Evolutionary conservation across 2,888 invertebrate species (phyloP), one percentile per base, ranked within the genome.

Genomic region (Drosophila emarginata): DNA sequence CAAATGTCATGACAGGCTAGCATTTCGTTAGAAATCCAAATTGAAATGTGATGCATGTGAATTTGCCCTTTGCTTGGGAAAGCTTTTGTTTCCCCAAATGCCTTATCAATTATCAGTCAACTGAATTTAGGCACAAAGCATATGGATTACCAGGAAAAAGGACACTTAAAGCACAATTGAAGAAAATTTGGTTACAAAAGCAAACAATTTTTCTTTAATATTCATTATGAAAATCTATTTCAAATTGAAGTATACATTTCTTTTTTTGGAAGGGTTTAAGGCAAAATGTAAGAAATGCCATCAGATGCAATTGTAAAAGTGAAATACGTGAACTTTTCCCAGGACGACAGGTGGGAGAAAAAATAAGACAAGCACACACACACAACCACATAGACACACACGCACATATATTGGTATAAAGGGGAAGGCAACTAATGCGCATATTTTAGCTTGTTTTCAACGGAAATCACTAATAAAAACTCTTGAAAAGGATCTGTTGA

Each of bases 391-490:
- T 4, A 45, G 0, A 18, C 9, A 45, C 45, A 45, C 21, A 12
- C 21, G 21, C 1, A 28, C 11, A 36, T 12, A 36, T 12, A 36
- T 2, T 54, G 54, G 18, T 7, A 36, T 18, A 36, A 12, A 36
- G 54, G 6, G 15, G 51, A 71, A 57, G 37, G 45, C 60, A 65
- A 37, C 63, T 64, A 67, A 74, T 63, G 65, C 77, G 71, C 75
- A 83, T 80, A 77, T 78, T 79, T 80, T 69, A 67, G 77, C 70
- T 78, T 87, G 79, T 88, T 88, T 87, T 79, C 81, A 69, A 78
- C 79, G 87, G 87, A 87, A 88, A 78, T 81, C 87, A 79, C 89
- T 76, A 88, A 85, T 88, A 87, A 88, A 87, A 87, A 80, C 82
- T 66, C 75, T 72, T 77, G 68, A 32, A 64, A 80, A 80, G 75